These are phyloP conservation scores for Heliconius cydno DNA, from an alignment of 2,888 invertebrate genomes.

Conservation along the genomic window DNA sequence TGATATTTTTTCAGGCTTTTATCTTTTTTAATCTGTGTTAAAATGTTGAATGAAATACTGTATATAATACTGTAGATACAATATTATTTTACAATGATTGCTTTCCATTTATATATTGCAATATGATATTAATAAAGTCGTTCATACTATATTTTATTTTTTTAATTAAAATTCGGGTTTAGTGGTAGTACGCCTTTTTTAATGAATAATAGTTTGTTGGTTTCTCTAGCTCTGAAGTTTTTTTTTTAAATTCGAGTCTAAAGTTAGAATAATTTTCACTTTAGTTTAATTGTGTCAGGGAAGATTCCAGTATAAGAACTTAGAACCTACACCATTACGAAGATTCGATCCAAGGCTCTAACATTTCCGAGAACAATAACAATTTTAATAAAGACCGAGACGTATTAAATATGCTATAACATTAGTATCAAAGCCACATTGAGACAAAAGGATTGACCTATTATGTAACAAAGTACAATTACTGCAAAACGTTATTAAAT, in stretches of 20 bases:
- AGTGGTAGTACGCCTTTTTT: not conserved
- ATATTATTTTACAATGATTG: constrained; percentile 8
- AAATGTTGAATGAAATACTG: constrained; percentile 15
- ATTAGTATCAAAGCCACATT: not conserved
- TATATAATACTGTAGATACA: not conserved
- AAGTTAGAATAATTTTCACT: not conserved
- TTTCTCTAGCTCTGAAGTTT: not conserved
- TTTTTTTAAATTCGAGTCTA: not conserved
- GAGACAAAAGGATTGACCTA: too few species aligned
- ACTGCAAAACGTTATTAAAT: constrained; percentile 19
- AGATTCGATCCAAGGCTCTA: not conserved
- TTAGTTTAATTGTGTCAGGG: not conserved
- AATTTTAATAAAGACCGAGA: not conserved
- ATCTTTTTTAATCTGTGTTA: constrained; percentile 21
- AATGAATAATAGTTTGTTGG: not conserved
- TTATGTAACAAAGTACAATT: not conserved
- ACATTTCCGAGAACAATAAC: not conserved
- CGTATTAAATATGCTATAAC: not conserved
- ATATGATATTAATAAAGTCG: constrained; percentile 6
- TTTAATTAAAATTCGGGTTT: not conserved
- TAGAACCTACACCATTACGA: not conserved
- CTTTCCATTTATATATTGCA: constrained; percentile 13
- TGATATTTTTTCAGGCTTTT: constrained; percentile 27
- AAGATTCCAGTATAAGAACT: not conserved
- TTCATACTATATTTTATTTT: not conserved